Percentiles rank a stretch among this genome's conserved stretches.
Conservation (phyloP, 2,113 vertebrate genomes). For the Gymnorhina tibicen region DNA sequence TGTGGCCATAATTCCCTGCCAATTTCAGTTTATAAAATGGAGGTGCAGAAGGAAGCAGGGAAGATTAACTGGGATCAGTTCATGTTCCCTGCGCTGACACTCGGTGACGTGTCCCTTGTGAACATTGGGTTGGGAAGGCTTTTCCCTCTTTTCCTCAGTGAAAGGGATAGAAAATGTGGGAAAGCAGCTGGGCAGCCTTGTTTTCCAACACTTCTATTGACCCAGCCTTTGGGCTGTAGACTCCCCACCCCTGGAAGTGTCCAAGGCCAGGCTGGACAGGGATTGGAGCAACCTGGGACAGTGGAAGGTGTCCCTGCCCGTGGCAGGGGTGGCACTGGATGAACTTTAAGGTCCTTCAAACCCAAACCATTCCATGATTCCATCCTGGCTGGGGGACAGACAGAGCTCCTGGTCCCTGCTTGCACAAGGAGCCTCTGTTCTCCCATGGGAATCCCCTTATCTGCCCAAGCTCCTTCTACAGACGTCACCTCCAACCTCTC, state of each 20-base stretch:
- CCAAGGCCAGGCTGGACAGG: background rate
- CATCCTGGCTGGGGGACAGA: background rate
- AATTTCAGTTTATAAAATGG: slow-evolving; percentile 21
- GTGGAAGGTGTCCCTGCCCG: background rate
- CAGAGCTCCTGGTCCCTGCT: background rate
- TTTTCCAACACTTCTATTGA: background rate
- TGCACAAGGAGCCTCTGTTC: background rate
- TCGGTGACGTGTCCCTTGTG: background rate
- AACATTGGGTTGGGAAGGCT: background rate
- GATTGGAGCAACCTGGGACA: background rate
- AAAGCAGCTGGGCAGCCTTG: background rate
- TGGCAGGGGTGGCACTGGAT: background rate
- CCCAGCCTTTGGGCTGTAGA: rapidly evolving
- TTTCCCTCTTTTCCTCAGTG: background rate
- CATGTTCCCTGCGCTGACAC: background rate
- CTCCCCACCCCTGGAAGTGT: background rate
- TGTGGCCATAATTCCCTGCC: background rate
- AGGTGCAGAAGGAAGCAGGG: background rate
- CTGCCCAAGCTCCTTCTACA: background rate
- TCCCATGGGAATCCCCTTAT: background rate
- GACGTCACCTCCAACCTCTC: background rate
- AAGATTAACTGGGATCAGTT: slow-evolving; percentile 22
- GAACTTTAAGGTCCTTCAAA: background rate
- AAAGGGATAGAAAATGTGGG: background rate
- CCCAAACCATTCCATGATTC: background rate